phyloP scores from a whole-genome alignment of 37 sponge, comb jelly and placozoan species.

The Spongia lamella region DNA sequence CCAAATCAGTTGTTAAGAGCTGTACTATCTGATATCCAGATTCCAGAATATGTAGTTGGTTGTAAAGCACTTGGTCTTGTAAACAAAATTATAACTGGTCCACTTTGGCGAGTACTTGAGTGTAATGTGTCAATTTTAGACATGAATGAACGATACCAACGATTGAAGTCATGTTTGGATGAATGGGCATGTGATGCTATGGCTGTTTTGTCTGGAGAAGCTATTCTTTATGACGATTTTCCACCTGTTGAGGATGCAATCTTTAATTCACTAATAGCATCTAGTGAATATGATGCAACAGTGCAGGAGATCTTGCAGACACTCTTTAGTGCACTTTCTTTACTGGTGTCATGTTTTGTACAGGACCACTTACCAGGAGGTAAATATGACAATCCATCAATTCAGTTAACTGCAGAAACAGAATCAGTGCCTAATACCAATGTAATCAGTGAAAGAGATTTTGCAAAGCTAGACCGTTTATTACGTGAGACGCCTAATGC shows the following conservation, averaged over 20 bases:
- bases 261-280: background rate
- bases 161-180: background rate
- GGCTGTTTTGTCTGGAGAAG: slow-evolving; percentile 1
- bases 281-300: background rate
- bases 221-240: background rate
- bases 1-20: slow-evolving; percentile 33
- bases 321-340: background rate
- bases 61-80: slow-evolving; percentile 14
- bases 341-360: background rate
- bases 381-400: background rate
- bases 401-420: too few relatives aligned
- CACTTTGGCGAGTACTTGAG: slow-evolving; percentile 19
- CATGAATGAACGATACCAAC: background rate
- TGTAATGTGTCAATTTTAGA: background rate
- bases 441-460: too few relatives aligned
- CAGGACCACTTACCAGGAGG: slow-evolving; percentile 12
- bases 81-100: slow-evolving; percentile 9
- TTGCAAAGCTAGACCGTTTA: slow-evolving; percentile 29
- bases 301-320: slow-evolving; percentile 3
- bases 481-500: slow-evolving; percentile 46
- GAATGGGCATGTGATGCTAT: background rate
- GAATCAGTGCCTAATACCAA: too few relatives aligned
- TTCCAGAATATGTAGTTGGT: slow-evolving; percentile 31
- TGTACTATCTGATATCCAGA: slow-evolving; percentile 15
- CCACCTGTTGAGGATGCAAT: slow-evolving; percentile 2